Percentiles rank a stretch among this genome's conserved stretches.
Evolutionary conservation across 2,797 vertebrate species (phyloP).

Genomic region (Cyprinodon diabolis): DNA sequence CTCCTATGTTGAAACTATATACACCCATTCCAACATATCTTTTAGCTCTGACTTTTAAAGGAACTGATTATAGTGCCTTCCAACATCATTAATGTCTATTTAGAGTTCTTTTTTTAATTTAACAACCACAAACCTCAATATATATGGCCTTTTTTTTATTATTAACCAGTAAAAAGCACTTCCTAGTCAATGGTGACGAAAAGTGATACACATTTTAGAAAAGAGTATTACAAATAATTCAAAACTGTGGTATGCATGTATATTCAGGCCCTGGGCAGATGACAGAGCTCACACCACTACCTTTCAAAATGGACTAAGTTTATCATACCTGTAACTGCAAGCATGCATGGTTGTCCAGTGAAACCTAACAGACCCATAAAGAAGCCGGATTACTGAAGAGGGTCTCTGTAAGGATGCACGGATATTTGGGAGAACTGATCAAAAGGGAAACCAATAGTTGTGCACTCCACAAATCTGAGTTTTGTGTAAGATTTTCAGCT

Average conservation of each 20-base stretch:
- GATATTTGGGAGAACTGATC: background rate
- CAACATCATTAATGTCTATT: background rate
- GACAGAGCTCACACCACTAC: too few species aligned
- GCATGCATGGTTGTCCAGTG: background rate
- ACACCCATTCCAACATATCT: constrained; percentile 44
- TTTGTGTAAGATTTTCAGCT: background rate
- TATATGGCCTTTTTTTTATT: background rate
- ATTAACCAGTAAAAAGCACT: background rate
- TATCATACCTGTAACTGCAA: background rate
- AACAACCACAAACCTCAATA: background rate
- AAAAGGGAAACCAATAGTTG: background rate
- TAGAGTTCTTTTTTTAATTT: background rate
- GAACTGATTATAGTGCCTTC: constrained; percentile 40
- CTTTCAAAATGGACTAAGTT: background rate
- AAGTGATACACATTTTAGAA: background rate
- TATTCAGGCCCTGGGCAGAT: too few species aligned
- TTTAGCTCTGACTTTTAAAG: constrained; percentile 42
- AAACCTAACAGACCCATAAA: background rate
- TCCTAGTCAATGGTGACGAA: background rate
- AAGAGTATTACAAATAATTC: background rate
- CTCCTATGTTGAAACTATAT: too few species aligned
- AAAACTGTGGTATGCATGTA: too few species aligned
- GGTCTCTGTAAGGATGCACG: background rate
- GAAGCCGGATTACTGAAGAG: background rate
- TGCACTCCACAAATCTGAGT: background rate